Evolutionary conservation across 53 echinoderm and acorn worm species (phyloP), one percentile per base, ranked within the genome.

Genomic region (Astropecten irregularis): DNA sequence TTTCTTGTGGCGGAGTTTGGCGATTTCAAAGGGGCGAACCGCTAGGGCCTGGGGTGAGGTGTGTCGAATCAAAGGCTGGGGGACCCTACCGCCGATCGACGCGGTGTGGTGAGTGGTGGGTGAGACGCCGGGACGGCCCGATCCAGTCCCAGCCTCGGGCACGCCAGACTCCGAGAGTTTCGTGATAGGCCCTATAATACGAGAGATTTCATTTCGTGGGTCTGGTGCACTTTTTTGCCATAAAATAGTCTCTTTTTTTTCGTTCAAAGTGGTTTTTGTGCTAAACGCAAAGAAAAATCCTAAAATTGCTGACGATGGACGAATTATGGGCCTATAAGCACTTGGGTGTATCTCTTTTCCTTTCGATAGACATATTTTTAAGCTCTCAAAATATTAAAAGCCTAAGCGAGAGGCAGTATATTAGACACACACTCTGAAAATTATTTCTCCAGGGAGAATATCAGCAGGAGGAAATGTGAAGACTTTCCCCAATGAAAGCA

Each of bases 41-140:
- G 61, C 42, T 44, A 60, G n/a, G 62, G 79, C 79, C 79, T n/a
- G 79, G 29, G 79, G 79, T 79, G 60, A 79, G 79, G 79, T 79
- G 79, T 79, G 79, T 79, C 42, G 49, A 46, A 44, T 79, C 62
- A 60, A 79, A 29, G 62, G 21, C 60, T 31, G 25, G 29, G 19
- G 72, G 44, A n/a, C 56, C 79, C 76, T 57, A 44, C 76, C 76
- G 76, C 76, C 56, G 56, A 55, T 55, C 26, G 39, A 14, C 44
- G 22, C 37, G 76, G 76, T 58, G 40, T 55, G 56, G 39, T 13
- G 34, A 26, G 56, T 55, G 56, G 58, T 40, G 76, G 76, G 38
- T 37, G 76, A 38, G 56, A 16, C 26, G 49, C 38, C 40, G 35
- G 40, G 47, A 55, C 42, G 79, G 29, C 62, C 40, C 42, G 27